Percentiles rank a stretch among this genome's conserved stretches.
Conservation (phyloP, 2,888 invertebrate genomes). For the Capitulum mitella region DNA sequence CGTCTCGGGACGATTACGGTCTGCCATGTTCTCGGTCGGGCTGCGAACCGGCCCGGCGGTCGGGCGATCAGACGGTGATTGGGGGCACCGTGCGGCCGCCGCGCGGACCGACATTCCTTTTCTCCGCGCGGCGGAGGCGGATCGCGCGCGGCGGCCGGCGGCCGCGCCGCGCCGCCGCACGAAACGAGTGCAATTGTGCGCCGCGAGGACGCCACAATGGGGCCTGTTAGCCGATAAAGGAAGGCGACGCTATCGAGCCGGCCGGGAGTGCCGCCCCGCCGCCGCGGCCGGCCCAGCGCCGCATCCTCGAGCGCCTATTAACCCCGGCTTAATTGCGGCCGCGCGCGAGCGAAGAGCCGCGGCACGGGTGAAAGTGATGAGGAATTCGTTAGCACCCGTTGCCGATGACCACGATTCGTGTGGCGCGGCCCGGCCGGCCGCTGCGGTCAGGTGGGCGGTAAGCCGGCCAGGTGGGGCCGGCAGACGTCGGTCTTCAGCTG, state of each 20-base stretch:
- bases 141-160: not conserved
- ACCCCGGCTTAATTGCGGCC: not conserved
- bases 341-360: not conserved
- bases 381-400: not conserved
- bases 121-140: not conserved
- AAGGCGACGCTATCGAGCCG: not conserved
- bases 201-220: not conserved
- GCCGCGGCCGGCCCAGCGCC: not conserved
- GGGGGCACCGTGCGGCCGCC: not conserved
- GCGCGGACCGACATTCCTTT: not conserved
- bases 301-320: not conserved
- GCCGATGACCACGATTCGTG: not conserved
- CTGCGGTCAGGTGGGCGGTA: not conserved
- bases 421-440: not conserved
- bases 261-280: not conserved
- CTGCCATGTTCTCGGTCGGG: too few relatives aligned
- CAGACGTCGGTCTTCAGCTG: not conserved
- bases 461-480: not conserved
- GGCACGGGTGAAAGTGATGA: not conserved
- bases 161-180: not conserved
- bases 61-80: not conserved
- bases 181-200: slow-evolving; percentile 21
- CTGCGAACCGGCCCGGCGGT: not conserved
- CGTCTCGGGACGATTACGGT: too few relatives aligned
- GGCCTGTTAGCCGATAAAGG: slow-evolving; percentile 3